Percentiles rank a stretch among this genome's conserved stretches.
These are phyloP conservation scores for Catocala nupta DNA, from an alignment of 2,888 invertebrate genomes.

Conservation along the genomic window DNA sequence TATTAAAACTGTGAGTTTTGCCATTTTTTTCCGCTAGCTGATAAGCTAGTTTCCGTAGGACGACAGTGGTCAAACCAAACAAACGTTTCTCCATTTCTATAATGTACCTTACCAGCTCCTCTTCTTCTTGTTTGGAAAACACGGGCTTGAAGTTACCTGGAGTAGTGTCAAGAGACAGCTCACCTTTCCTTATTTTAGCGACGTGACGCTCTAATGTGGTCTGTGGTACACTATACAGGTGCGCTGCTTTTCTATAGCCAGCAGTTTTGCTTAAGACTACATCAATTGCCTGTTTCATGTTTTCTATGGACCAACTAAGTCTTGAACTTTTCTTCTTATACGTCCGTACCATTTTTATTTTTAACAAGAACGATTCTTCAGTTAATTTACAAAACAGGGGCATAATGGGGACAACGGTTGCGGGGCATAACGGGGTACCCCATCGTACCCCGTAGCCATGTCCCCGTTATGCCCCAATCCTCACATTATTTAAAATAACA, in stretches of 20 bases:
- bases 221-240: constrained; percentile 38
- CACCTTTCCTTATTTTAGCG: constrained; percentile 33
- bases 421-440: not conserved
- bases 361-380: not conserved
- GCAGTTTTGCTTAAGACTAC: constrained; percentile 34
- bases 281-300: constrained; percentile 24
- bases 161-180: constrained; percentile 23
- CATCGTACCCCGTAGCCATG: not conserved
- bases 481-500: too few species aligned
- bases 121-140: constrained; percentile 29
- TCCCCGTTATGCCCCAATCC: not conserved
- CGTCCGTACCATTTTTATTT: not conserved
- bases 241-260: constrained; percentile 43
- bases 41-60: constrained; percentile 36
- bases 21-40: constrained; percentile 50
- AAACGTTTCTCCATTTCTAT: constrained; percentile 35
- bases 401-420: not conserved
- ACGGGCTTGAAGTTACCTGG: constrained; percentile 22
- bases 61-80: constrained; percentile 21
- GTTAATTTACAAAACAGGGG: not conserved
- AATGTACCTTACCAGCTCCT: constrained; percentile 26
- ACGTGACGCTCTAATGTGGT: constrained; percentile 40
- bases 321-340: constrained; percentile 2
- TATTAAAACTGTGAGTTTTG: constrained; percentile 52
- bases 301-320: not conserved